These are phyloP conservation scores for Lagenorhynchus albirostris DNA, from an alignment of 2,113 vertebrate species.

Conservation along the genomic window DNA sequence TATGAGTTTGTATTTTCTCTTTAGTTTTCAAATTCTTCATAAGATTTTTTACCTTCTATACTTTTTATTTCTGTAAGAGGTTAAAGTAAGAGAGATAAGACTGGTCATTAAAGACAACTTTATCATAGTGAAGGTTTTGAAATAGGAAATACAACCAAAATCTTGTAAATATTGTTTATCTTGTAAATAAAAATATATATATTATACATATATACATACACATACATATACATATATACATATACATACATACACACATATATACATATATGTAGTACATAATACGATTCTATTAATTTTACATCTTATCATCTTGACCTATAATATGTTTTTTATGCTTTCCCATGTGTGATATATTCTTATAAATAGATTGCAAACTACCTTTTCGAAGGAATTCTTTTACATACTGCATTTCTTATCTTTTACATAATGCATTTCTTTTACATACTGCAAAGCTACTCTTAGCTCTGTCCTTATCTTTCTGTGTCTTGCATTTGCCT, in stretches of 20 bases:
- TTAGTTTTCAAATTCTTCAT: slow-evolving; percentile 6
- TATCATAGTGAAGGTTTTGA: not conserved
- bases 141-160: not conserved
- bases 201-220: not conserved
- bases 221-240: no score
- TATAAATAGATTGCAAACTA: not conserved
- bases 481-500: not conserved
- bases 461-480: not conserved
- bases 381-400: not conserved
- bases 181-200: no score
- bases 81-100: not conserved
- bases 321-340: not conserved
- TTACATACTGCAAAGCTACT: not conserved
- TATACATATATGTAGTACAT: no score
- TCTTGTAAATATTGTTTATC: not conserved
- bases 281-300: not conserved
- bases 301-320: not conserved
- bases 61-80: not conserved
- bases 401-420: not conserved
- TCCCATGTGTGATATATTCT: not conserved
- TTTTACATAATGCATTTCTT: not conserved
- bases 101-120: not conserved
- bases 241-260: not conserved
- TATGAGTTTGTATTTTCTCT: not conserved
- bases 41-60: not conserved